These are phyloP conservation scores for Stenichneumon culpator DNA, from an alignment of 2,888 invertebrate genomes.

Conservation along the genomic window DNA sequence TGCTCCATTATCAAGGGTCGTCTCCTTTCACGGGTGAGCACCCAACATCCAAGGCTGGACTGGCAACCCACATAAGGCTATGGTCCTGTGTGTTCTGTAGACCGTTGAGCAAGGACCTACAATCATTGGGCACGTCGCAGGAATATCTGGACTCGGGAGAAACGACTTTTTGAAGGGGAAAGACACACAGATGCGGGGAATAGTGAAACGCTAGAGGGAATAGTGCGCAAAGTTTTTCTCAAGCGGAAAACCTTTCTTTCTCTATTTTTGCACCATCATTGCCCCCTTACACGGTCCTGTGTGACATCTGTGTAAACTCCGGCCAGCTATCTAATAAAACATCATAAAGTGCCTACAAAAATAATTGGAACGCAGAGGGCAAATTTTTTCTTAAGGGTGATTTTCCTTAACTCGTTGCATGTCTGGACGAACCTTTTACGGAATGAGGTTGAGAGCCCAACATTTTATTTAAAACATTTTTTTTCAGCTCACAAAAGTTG, in stretches of 20 bases:
- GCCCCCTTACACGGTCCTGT: background rate
- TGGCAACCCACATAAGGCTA: background rate
- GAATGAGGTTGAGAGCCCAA: background rate
- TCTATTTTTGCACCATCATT: background rate
- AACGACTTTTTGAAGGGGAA: background rate
- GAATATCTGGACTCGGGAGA: background rate
- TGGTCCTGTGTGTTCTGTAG: background rate
- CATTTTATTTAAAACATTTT: background rate
- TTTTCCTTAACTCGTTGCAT: background rate
- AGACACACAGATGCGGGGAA: background rate
- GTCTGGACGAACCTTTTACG: background rate
- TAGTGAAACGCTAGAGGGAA: background rate
- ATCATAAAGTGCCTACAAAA: background rate
- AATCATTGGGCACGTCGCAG: background rate
- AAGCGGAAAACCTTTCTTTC: background rate
- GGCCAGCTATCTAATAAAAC: background rate
- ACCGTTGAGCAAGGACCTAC: background rate
- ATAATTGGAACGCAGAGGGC: background rate
- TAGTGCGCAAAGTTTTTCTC: background rate
- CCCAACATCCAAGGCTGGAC: background rate
- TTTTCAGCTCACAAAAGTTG: background rate
- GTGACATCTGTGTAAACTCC: background rate
- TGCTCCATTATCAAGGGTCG: slow-evolving; percentile 41
- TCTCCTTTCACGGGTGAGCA: slow-evolving; percentile 6
- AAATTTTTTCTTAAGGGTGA: background rate